These are phyloP conservation scores for Salmo trutta DNA, from an alignment of 2,797 vertebrate genomes.

Conservation along the genomic window DNA sequence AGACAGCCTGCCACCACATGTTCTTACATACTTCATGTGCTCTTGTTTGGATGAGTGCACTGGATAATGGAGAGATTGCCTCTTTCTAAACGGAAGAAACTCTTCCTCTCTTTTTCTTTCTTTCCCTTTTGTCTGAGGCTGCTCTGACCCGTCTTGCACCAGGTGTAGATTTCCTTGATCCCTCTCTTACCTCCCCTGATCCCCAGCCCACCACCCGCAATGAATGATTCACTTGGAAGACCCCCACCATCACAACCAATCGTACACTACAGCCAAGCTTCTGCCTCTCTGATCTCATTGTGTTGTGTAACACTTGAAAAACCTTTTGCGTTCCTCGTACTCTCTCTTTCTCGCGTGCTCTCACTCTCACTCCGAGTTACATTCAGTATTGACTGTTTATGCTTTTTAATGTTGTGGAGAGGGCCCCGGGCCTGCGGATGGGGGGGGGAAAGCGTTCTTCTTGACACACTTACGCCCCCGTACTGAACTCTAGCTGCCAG, in stretches of 20 bases:
- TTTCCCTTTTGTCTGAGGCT: slow-evolving; percentile 64
- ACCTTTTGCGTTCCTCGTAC: slow-evolving; percentile 75
- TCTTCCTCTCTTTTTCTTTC: slow-evolving; percentile 58
- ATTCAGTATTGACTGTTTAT: slow-evolving; percentile 85
- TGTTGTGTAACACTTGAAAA: slow-evolving; percentile 84
- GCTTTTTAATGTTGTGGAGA: slow-evolving; percentile 83
- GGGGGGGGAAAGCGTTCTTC: slow-evolving; percentile 75
- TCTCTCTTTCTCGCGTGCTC: slow-evolving; percentile 45
- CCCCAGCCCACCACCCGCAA: slow-evolving; percentile 75
- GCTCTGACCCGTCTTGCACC: slow-evolving; percentile 78
- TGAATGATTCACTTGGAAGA: slow-evolving; percentile 78
- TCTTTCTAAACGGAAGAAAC: slow-evolving; percentile 65
- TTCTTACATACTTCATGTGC: slow-evolving; percentile 33
- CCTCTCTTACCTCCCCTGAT: slow-evolving; percentile 68
- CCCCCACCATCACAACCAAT: slow-evolving; percentile 68
- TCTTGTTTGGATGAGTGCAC: slow-evolving; percentile 30
- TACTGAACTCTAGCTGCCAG: slow-evolving; percentile 84
- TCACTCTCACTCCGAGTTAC: slow-evolving; percentile 77
- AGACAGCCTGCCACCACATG: slow-evolving; percentile 52
- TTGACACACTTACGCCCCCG: slow-evolving; percentile 85
- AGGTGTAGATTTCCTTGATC: slow-evolving; percentile 79
- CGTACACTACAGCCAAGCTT: slow-evolving; percentile 70
- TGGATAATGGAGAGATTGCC: slow-evolving; percentile 37
- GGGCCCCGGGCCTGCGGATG: slow-evolving; percentile 80
- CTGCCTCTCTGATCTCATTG: slow-evolving; percentile 78